A percentile compares a stretch with the other conserved stretches of the same genome.
phyloP scores from a whole-genome alignment of 1,140 invertebrate genomes.

The Cherax quadricarinatus region DNA sequence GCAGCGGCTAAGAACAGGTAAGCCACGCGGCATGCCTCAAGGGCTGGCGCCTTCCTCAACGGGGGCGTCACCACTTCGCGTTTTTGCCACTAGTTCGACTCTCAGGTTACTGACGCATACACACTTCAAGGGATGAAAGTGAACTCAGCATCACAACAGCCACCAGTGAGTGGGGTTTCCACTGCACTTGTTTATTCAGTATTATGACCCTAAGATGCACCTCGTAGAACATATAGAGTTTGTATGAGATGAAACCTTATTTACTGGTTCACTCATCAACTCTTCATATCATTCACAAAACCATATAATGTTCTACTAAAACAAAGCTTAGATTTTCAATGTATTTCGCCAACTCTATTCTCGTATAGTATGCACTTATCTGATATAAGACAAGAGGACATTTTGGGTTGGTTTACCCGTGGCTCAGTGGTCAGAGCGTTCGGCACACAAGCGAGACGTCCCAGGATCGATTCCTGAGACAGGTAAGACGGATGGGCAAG shows the following conservation, averaged over 20 bases:
- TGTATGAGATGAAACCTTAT: background rate
- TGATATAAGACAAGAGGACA: too few species aligned
- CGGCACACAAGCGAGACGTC: too few species aligned
- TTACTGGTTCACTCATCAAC: background rate
- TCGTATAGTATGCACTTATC: background rate
- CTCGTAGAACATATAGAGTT: background rate
- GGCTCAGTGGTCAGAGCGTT: too few species aligned
- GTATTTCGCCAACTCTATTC: too few species aligned
- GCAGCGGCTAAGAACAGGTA: slow-evolving; percentile 90
- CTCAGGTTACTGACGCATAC: background rate
- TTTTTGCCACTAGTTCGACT: background rate
- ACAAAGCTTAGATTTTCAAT: background rate
- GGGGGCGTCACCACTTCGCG: background rate
- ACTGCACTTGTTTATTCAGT: background rate
- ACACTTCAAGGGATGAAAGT: background rate
- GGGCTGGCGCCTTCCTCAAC: background rate
- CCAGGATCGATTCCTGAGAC: too few species aligned
- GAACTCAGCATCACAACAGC: background rate
- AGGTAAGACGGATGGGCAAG: too few species aligned
- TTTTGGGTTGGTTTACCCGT: too few species aligned
- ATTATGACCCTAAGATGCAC: too few species aligned
- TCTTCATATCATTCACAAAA: background rate
- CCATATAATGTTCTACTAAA: background rate
- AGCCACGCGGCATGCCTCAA: slow-evolving; percentile 16
- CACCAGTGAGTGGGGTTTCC: background rate